Base-by-base conservation (phyloP, 1,140 invertebrate species). In the Procambarus virginalis region DNA sequence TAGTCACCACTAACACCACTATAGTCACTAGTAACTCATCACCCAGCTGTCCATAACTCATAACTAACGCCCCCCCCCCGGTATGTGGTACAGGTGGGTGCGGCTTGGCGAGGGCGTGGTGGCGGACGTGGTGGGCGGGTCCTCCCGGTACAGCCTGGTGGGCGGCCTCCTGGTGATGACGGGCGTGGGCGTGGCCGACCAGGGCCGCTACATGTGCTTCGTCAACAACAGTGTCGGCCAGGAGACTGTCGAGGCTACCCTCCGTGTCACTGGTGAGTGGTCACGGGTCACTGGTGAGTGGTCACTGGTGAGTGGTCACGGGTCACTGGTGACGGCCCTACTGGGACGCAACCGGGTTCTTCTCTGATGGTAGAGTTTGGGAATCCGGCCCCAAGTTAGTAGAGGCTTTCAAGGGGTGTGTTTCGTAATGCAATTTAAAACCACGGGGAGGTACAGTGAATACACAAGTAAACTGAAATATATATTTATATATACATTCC, bases 141-240 rank as follows among this genome's bases (percentile, higher is more conserved):
- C 91, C 89, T 75, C 81, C 8, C 80, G 87, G 9, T 84, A 90
- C 92, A 92, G 46, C 75, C 93, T 34, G 81, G 77, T 60, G 89
- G 92, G 83, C 86, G 92, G 75, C 17, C 82, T 90, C 6, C 60
- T 94, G 55, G 85, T 92, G 14, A 93, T 94, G 3, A 84, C 89
- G 2, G 89, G 92, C 10, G 93, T 94, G 1, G 80, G 79, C n/a
- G 87, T 89, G 49, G 87, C 80, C 0, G 94, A 94, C 91, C 93
- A 93, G 75, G 94, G 94, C 14, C 94, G 94, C 93, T 94, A 94
- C 64, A 68, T 68, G 64, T 68, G 64, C 64, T 68, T 68, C 20
- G 64, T 68, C 10, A 10, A 68, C 64, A 68, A 68, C 64, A 68
- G 10, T 68, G 64, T 20, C 8, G 9, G 8, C 17, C 49, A 49